Base-by-base conservation (phyloP, 2,797 vertebrate species). In the Sebastes diploproa region DNA sequence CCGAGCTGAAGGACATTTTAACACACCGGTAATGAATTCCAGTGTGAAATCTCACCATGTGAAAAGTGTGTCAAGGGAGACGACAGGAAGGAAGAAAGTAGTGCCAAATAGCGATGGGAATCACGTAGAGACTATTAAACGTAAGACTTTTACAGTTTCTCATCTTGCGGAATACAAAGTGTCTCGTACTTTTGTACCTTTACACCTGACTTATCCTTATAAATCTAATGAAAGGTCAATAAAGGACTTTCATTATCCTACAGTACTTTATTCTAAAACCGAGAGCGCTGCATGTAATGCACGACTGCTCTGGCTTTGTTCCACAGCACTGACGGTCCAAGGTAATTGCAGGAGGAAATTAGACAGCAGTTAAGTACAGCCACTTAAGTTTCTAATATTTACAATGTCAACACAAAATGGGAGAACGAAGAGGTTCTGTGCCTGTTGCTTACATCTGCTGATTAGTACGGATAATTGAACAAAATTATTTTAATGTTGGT, bases 401-500 rank as follows among this genome's bases (percentile, higher is more conserved):
- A 86, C 85, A 89, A 83, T 78, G 90, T 90, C 87, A 90, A 91
- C 84, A 87, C 61, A 70, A 77, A 84, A 66, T 29, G 58, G 59
- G 25, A 56, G 67, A 12, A 66, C 32, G 62, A 60, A 86, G 75
- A 70, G 59, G 46, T 22, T 70, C 72, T 46, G 68, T 85, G 78
- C 75, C 82, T 74, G 63, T 58, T 81, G 66, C 50, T 76, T 76
- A 62, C 66, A 52, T 75, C 52, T 23, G 42, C 77, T 72, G 76
- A 91, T 89, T 85, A 86, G 63, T 25, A 32, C 0, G 32, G 77
- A 69, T 83, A 81, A 88, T 88, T 84, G 58, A 80, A 81, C 67
- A 2, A 80, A 78, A 90, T 85, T 23, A 84, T 84, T 80, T 64
- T 58, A 74, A 72, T 80, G 70, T 70, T 6, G 11, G 76, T 86